Conservation (phyloP, 2,113 vertebrate species). For the Hippopotamus amphibius region DNA sequence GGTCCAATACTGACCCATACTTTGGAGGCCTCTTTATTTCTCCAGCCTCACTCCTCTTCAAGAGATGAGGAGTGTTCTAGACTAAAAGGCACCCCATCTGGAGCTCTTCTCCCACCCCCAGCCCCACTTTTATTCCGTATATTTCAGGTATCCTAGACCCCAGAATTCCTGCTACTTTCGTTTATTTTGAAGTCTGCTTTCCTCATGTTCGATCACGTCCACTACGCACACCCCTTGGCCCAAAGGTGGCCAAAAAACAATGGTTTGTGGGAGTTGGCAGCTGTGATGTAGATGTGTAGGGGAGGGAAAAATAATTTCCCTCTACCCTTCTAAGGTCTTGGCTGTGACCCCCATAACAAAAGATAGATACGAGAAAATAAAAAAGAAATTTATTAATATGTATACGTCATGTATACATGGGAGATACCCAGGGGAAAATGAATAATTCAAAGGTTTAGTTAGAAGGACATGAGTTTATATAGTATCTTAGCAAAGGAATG, state of each 20-base stretch:
- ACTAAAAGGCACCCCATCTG: neutral
- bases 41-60: neutral
- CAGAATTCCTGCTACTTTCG: neutral
- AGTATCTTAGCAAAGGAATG: neutral
- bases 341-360: neutral
- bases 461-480: neutral
- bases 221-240: neutral
- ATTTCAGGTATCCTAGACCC: neutral
- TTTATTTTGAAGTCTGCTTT: neutral
- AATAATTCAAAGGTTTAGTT: neutral
- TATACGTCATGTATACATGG: neutral
- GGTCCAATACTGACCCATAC: neutral
- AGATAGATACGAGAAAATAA: neutral
- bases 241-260: neutral
- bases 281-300: neutral
- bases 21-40: neutral
- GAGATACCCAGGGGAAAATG: neutral
- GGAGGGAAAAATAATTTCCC: neutral
- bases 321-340: neutral
- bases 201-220: neutral
- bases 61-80: neutral
- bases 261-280: neutral
- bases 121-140: neutral
- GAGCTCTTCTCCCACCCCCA: neutral
- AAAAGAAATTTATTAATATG: neutral